Evolutionary conservation across 2,888 invertebrate genomes (phyloP), one percentile per base, ranked within the genome.

Genomic region (Agonum fuliginosum): DNA sequence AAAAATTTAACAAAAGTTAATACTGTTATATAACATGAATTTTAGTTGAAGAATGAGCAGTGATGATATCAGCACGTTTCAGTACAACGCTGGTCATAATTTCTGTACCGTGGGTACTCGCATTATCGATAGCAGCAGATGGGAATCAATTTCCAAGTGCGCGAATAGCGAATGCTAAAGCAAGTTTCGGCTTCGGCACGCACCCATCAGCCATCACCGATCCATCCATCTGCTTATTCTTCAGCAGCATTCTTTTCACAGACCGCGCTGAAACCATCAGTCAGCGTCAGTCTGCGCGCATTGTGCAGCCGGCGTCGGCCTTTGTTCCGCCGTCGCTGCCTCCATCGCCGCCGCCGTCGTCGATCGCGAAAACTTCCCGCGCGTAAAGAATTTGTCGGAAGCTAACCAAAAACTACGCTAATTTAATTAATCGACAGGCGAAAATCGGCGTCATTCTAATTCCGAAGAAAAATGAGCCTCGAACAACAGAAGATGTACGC

Each of bases 241-340:
- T 84, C 82, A 83, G 84, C 84, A 84, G 85, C 85, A 85, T 86
- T 77, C 67, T 86, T 86, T 85, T 83, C 58, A 62, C 30, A 62
- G 30, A 62, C 19, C 58, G 58, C 54, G 84, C 82, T 79, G 82
- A 83, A 83, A 85, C 84, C 86, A 86, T 86, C 86, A 86, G 86
- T 86, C 86, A 86, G 84, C 86, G 86, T 86, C 86, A 86, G 84
- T 85, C 85, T 85, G 84, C 85, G 83, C 84, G 86, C 86, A 86
- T 86, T 86, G 84, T 27, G 54, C 27, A 41, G 37, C 83, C 83
- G 84, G 83, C 81, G 80, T 81, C 80, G 82, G 80, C 83, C 83
- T 84, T 85, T 85, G 85, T 86, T 83, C 84, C 83, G 82, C 80
- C 69, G 78, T 20, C 41, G 37, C 74, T 3, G 51, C 6, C n/a